Evolutionary conservation across 2,888 invertebrate genomes (phyloP), one percentile per base, ranked within the genome.

Genomic region (Smittia sp.): DNA sequence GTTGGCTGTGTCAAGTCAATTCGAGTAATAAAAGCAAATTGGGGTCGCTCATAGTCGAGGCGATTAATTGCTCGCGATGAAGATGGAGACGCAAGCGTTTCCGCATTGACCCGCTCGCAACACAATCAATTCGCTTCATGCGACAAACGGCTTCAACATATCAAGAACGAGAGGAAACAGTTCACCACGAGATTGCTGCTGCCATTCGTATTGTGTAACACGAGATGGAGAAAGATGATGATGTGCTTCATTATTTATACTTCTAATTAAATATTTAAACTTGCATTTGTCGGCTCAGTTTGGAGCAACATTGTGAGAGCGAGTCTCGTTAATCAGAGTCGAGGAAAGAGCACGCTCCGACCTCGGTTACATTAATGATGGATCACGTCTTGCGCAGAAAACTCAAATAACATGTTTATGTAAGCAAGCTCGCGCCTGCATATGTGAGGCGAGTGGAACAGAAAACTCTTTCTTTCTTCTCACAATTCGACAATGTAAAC

Each of bases 101-200:
- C 63, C 63, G 63, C 63, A 27, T 63, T 63, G 63, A 63, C 63
- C 63, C 63, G 63, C 27, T 63, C 25, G 63, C 15, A 63, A 7
- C 22, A 63, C 63, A 63, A 63, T 63, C 63, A 63, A 63, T 63
- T 63, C 25, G n/a, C n/a, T 25, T 63, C 11, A 2, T 63, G 11
- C 63, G 27, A 63, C 27, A 27, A 27, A 13, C 27, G 18, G 11
- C 22, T 58, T 18, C 62, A 18, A 4, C 62, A 7, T 18, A 63
- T 24, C 27, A 27, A 46, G 46, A 46, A 46, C 32, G 46, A 46
- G 46, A 46, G 11, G n/a, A 46, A 46, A 46, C n/a, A 46, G 46
- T 46, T 46, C 46, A 46, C 46, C 46, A 46, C n/a, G 46, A 46
- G 46, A 13, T 46, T 46, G 15, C n/a, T 46, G 46, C 46, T 46